Evolutionary conservation across 1,140 invertebrate species (phyloP).

Genomic region (Kradibia gibbosae): DNA sequence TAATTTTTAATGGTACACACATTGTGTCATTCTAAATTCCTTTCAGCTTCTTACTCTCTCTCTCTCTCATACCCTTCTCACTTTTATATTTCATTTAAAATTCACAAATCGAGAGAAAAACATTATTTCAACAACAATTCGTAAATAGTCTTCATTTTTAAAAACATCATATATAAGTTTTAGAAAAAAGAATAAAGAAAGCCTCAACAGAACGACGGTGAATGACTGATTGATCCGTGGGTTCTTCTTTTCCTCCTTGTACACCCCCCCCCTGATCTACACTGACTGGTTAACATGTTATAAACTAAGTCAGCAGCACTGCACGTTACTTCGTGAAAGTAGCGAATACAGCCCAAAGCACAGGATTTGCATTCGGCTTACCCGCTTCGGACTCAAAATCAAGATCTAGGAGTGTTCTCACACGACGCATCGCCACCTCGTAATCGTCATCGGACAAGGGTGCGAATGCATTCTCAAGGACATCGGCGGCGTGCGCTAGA

Average conservation of each 20-base stretch:
- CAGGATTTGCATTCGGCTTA: slow-evolving; percentile 90
- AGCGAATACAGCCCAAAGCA: slow-evolving; percentile 99
- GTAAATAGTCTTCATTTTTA: slow-evolving; percentile 42
- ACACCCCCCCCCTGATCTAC: neutral
- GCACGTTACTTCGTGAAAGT: slow-evolving; percentile 94
- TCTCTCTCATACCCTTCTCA: neutral
- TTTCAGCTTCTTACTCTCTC: neutral
- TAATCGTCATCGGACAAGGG: slow-evolving; percentile 99
- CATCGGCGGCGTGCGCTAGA: slow-evolving; percentile 97
- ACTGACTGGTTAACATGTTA: too few relatives aligned
- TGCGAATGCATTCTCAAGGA: slow-evolving; percentile 99
- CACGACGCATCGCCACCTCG: slow-evolving; percentile 97
- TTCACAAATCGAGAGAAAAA: slow-evolving; percentile 8
- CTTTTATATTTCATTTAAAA: slow-evolving; percentile 2
- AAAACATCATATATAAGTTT: slow-evolving; percentile 27
- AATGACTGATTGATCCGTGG: slow-evolving; percentile 21
- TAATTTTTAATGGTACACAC: slow-evolving; percentile 29
- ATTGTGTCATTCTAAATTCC: slow-evolving; percentile 20
- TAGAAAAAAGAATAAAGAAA: slow-evolving; percentile 19
- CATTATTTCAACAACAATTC: slow-evolving; percentile 13
- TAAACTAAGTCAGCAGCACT: slow-evolving; percentile 28
- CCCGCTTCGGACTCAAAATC: slow-evolving; percentile 96
- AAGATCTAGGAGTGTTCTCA: slow-evolving; percentile 94
- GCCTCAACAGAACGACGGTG: neutral
- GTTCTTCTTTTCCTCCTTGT: slow-evolving; percentile 13